A percentile compares a stretch with the other conserved stretches of the same genome.
phyloP scores from a whole-genome alignment of 2,888 invertebrate genomes.

The Crioceris asparagi region DNA sequence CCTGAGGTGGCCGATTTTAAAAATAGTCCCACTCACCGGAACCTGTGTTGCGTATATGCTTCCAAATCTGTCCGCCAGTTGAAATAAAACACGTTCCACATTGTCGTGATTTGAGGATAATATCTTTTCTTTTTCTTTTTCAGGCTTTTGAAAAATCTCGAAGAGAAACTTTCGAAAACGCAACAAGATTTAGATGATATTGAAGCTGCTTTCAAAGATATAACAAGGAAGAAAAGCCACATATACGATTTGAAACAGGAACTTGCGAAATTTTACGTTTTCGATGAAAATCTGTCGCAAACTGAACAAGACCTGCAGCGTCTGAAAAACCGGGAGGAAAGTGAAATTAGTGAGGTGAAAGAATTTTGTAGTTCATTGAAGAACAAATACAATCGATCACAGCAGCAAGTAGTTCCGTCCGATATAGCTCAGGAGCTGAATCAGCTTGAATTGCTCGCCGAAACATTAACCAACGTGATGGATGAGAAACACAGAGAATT shows the following conservation, averaged over 20 bases:
- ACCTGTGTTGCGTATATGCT: no score
- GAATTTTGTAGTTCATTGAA: constrained; percentile 49
- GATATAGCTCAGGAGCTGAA: constrained; percentile 74
- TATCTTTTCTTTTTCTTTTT: constrained; percentile 10
- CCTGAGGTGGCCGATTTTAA: neutral
- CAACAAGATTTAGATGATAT: constrained; percentile 67
- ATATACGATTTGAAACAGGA: constrained; percentile 56
- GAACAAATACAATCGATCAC: constrained; percentile 50
- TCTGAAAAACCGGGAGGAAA: constrained; percentile 47
- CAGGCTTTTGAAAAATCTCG: constrained; percentile 73
- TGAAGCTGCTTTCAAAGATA: constrained; percentile 58
- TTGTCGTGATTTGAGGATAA: neutral
- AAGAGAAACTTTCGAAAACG: constrained; percentile 64
- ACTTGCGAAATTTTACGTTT: constrained; percentile 64
- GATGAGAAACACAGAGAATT: constrained; percentile 81
- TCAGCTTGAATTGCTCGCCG: constrained; percentile 69
- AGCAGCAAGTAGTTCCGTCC: constrained; percentile 52
- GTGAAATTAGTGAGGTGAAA: constrained; percentile 47
- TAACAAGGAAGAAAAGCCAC: constrained; percentile 56
- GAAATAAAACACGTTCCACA: neutral
- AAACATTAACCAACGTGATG: constrained; percentile 68
- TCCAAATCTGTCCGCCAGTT: neutral
- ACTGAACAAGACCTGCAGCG: constrained; percentile 50
- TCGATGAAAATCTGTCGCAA: constrained; percentile 58
- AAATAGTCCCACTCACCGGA: neutral